These are phyloP conservation scores for Acronicta psi DNA, from an alignment of 2,888 invertebrate genomes.

Conservation along the genomic window DNA sequence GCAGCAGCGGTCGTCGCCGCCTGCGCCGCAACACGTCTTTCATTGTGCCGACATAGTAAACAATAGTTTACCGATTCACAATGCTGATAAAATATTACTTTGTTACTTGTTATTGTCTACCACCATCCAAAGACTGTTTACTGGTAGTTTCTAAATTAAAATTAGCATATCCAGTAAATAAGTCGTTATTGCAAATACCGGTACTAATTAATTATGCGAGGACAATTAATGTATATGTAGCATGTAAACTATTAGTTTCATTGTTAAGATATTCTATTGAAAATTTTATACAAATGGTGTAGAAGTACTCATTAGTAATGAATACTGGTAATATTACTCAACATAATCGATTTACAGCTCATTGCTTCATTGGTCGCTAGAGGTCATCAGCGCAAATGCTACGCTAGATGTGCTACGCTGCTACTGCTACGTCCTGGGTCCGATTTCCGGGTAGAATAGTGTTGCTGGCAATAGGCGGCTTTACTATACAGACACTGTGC, in stretches of 20 bases:
- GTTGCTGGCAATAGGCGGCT: no score
- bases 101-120: slow-evolving; percentile 14
- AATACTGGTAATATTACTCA: no score
- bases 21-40: neutral
- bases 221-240: slow-evolving; percentile 7
- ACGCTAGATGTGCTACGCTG: no score
- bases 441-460: no score
- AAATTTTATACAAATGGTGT: neutral
- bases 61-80: slow-evolving; percentile 14
- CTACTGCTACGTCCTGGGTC: no score
- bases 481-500: no score
- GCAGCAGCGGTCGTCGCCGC: slow-evolving; percentile 17
- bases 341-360: neutral
- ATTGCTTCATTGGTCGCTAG: no score
- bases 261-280: neutral
- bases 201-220: slow-evolving; percentile 17
- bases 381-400: no score
- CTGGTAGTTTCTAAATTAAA: slow-evolving; percentile 1
- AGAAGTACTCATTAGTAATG: neutral
- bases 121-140: neutral
- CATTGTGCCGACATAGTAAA: slow-evolving; percentile 18
- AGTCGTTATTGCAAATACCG: slow-evolving; percentile 1
- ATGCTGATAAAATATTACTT: slow-evolving; percentile 12
- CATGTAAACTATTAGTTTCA: neutral
- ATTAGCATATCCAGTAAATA: neutral